Percentiles rank a stretch among this genome's conserved stretches.
These are phyloP conservation scores for Myiotriccus ornatus DNA, from an alignment of 2,797 vertebrate genomes.

Conservation along the genomic window DNA sequence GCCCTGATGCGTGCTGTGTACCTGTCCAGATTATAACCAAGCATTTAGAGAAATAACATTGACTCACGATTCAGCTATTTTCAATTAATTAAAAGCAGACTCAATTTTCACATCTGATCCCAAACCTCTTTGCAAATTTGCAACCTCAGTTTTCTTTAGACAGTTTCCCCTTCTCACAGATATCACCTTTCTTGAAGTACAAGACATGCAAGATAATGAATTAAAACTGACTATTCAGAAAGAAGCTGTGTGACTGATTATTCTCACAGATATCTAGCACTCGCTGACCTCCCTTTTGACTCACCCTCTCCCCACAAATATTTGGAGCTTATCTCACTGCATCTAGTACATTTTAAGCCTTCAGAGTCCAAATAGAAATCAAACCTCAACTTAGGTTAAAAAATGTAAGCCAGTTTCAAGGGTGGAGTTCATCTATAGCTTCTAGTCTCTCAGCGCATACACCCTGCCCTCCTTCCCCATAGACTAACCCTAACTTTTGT, in stretches of 20 bases:
- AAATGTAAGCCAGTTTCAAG: background rate
- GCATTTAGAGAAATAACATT: background rate
- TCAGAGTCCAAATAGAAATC: background rate
- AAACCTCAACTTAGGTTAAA: background rate
- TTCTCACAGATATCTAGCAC: background rate
- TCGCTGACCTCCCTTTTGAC: background rate
- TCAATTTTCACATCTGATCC: conserved; percentile 50
- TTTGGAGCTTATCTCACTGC: background rate
- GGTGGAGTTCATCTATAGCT: background rate
- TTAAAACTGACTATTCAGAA: background rate
- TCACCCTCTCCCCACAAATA: background rate
- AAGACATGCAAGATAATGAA: conserved; percentile 4
- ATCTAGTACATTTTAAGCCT: background rate
- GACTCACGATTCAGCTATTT: conserved; percentile 23
- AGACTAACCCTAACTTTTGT: background rate
- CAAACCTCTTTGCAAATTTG: conserved; percentile 53
- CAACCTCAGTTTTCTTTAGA: background rate
- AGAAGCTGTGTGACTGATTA: background rate
- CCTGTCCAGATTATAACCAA: background rate
- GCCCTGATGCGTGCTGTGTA: background rate
- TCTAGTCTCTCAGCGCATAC: accelerated
- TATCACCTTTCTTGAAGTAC: background rate
- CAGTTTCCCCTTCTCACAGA: background rate
- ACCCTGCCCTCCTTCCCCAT: background rate
- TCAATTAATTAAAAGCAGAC: conserved; percentile 53